Conservation (phyloP, 2,888 invertebrate genomes). For the Lathronympha strigana region DNA sequence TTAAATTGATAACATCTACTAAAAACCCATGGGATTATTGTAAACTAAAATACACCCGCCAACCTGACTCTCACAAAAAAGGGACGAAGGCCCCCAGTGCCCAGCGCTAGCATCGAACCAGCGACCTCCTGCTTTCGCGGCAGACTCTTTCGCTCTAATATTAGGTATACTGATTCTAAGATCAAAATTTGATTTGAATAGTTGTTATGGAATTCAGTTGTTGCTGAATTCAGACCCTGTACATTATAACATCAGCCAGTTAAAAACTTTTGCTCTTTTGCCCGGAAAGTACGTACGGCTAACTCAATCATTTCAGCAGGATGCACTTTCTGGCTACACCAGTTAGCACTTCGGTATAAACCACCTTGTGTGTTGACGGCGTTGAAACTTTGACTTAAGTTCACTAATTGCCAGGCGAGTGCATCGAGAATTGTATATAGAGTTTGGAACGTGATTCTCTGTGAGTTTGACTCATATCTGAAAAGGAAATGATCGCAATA, state of each 20-base stretch:
- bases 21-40: too few species aligned
- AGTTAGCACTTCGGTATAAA: conserved; percentile 25
- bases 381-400: conserved; percentile 11
- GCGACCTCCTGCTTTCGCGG: too few species aligned
- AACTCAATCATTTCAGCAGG: conserved; percentile 14
- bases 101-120: too few species aligned
- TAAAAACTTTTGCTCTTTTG: conserved; percentile 5
- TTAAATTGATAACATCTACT: too few species aligned
- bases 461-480: conserved; percentile 3
- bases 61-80: too few species aligned
- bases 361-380: conserved; percentile 17
- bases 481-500: not conserved
- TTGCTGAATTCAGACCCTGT: too few species aligned
- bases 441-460: conserved; percentile 10
- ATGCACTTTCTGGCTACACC: conserved; percentile 13
- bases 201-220: too few species aligned
- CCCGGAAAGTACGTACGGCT: not conserved
- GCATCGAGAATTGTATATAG: conserved; percentile 13
- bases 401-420: conserved; percentile 15
- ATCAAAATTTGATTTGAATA: too few species aligned
- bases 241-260: conserved; percentile 1
- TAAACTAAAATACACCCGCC: too few species aligned
- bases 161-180: too few species aligned
- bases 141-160: too few species aligned
- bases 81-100: too few species aligned